Evolutionary conservation across 2,113 vertebrate genomes (phyloP).

Genomic region (Chaetodon auriga): DNA sequence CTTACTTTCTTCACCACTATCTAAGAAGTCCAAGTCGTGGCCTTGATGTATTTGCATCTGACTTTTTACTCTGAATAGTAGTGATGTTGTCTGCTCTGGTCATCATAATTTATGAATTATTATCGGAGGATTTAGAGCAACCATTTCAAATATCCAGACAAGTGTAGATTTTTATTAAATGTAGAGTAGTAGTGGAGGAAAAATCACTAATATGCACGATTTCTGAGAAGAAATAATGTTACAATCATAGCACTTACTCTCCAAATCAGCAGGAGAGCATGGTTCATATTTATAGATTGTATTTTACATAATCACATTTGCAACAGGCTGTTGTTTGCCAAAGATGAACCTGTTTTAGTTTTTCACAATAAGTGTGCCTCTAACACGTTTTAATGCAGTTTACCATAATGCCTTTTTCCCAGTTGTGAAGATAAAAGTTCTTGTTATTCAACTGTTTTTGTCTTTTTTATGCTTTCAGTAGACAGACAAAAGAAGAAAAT

Average conservation of each 20-base stretch:
- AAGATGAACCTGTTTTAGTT: slow-evolving; percentile 15
- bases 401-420: slow-evolving; percentile 25
- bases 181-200: not conserved
- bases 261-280: slow-evolving; percentile 15
- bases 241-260: slow-evolving; percentile 16
- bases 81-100: slow-evolving; percentile 6
- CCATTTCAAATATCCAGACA: not conserved
- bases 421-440: slow-evolving; percentile 56
- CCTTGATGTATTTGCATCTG: not conserved
- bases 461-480: slow-evolving; percentile 3
- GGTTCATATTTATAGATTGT: slow-evolving; percentile 41
- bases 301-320: slow-evolving; percentile 28
- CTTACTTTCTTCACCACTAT: slow-evolving; percentile 4
- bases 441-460: slow-evolving; percentile 18
- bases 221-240: slow-evolving; percentile 22
- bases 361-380: slow-evolving; percentile 23
- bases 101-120: slow-evolving; percentile 26
- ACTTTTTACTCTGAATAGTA: not conserved
- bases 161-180: slow-evolving; percentile 12
- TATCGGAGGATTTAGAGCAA: slow-evolving; percentile 17
- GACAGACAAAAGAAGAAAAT: too few relatives aligned
- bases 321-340: slow-evolving; percentile 8
- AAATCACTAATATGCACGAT: slow-evolving; percentile 39
- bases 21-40: not conserved
- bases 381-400: slow-evolving; percentile 38